Percentiles rank a stretch among this genome's conserved stretches.
These are phyloP conservation scores for Cheilinus undulatus DNA, from an alignment of 2,113 vertebrate genomes.

Conservation along the genomic window DNA sequence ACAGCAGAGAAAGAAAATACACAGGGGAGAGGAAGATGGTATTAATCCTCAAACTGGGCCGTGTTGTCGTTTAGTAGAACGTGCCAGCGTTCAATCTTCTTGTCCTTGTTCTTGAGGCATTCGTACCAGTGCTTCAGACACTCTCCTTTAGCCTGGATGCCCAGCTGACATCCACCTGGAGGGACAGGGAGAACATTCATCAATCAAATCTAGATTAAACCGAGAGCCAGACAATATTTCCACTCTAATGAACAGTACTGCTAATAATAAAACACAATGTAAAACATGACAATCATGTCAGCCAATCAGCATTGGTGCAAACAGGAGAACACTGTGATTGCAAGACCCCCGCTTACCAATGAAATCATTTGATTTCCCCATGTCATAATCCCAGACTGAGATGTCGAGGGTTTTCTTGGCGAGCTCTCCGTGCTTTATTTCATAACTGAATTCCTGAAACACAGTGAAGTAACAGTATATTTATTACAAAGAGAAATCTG, in stretches of 20 bases:
- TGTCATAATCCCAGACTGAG: slow-evolving; percentile 98
- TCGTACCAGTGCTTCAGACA: slow-evolving; percentile 98
- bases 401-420: slow-evolving; percentile 96
- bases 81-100: slow-evolving; percentile 97
- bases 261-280: too few relatives aligned
- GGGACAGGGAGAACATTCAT: neutral
- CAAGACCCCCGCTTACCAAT: slow-evolving; percentile 85
- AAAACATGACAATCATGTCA: too few relatives aligned
- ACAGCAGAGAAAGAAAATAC: neutral
- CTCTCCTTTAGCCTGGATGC: slow-evolving; percentile 95
- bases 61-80: slow-evolving; percentile 91
- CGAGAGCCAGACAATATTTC: too few relatives aligned
- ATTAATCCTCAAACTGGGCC: slow-evolving; percentile 77
- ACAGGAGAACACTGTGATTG: too few relatives aligned
- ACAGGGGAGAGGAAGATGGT: neutral
- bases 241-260: too few relatives aligned
- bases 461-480: neutral
- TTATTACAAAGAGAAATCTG: slow-evolving; percentile 51
- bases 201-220: too few relatives aligned
- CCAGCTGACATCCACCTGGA: slow-evolving; percentile 90
- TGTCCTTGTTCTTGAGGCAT: slow-evolving; percentile 98
- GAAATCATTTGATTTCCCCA: slow-evolving; percentile 95
- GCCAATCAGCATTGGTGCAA: too few relatives aligned
- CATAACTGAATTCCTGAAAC: slow-evolving; percentile 95
- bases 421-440: slow-evolving; percentile 93